Percentiles rank a stretch among this genome's conserved stretches.
phyloP scores from a whole-genome alignment of 1,140 invertebrate species.

The Solenopsis fugax region DNA sequence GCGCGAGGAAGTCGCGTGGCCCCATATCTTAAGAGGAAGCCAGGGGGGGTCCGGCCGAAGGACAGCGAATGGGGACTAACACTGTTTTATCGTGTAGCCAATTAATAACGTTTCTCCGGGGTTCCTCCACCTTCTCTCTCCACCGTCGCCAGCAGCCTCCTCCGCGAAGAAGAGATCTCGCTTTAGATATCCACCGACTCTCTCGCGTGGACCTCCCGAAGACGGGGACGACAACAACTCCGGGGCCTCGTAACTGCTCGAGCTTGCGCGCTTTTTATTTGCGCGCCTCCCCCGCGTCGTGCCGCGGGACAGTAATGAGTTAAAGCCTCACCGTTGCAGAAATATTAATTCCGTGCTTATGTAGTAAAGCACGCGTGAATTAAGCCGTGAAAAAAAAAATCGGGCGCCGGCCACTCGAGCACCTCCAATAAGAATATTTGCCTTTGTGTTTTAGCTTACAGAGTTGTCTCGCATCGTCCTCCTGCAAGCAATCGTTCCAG shows the following conservation, averaged over 20 bases:
- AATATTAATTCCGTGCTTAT: constrained; percentile 21
- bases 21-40: constrained; percentile 83
- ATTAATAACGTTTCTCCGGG: constrained; percentile 84
- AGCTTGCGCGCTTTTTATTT: constrained; percentile 49
- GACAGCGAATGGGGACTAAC: constrained; percentile 83
- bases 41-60: constrained; percentile 81
- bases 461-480: constrained; percentile 75
- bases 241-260: constrained; percentile 17
- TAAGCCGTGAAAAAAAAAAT: not conserved
- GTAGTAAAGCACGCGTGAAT: not conserved
- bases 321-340: constrained; percentile 3
- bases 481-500: constrained; percentile 75
- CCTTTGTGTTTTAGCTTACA: constrained; percentile 79
- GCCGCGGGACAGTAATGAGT: constrained; percentile 32
- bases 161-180: constrained; percentile 77
- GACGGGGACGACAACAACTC: constrained; percentile 33
- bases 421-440: constrained; percentile 52
- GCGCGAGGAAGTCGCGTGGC: constrained; percentile 83
- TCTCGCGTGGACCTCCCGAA: constrained; percentile 50
- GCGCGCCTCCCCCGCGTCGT: constrained; percentile 20
- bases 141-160: constrained; percentile 53
- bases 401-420: too few relatives aligned
- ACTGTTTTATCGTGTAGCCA: constrained; percentile 86
- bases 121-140: constrained; percentile 57
- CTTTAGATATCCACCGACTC: constrained; percentile 73